Base-by-base conservation (phyloP, 1,140 invertebrate genomes). In the Leptopilina clavipes region DNA sequence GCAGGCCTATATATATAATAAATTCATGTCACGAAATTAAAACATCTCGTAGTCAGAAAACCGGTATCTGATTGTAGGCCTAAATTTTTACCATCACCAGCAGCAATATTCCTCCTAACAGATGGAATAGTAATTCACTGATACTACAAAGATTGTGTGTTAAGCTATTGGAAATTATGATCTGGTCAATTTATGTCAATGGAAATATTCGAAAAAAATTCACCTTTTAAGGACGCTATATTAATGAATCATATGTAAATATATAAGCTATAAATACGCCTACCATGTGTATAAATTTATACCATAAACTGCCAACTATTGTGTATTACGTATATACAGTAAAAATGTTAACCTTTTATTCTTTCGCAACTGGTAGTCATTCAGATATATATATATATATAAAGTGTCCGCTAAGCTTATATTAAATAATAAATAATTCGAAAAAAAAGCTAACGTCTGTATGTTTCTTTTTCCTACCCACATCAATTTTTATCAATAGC, bases 11-110 rank as follows among this genome's bases (percentile, higher is more conserved):
- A 40, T 40, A 40, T 40, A 40, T 65, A 25, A 65, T 65, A 65
- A 65, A 65, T 37, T 65, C 22, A 65, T n/a, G 22, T 65, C 59
- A 65, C 25, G 59, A 37, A 31, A 65, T 65, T n/a, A 31, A n/a
- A 65, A 31, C 22, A 65, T 65, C 59, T 65, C 22, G 25, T 31
- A 65, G 22, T 31, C 12, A 25, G 59, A 65, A 65, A 65, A 65
- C 25, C 25, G 59, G 59, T n/a, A 65, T n/a, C 59, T 65, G 59
- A 65, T 65, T 37, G 59, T 31, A 65, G 59, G 59, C 59, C 59
- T 65, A 65, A 65, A 65, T 65, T 65, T 22, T 65, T 65, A n/a
- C 25, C 59, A 22, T 12, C 22, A n/a, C 25, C 59, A 22, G 12
- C 22, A n/a, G 22, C 25, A 9, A 40, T 40, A 40, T 37, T 65